Evolutionary conservation across 1,140 invertebrate genomes (phyloP).

Genomic region (Sycobia sp.): DNA sequence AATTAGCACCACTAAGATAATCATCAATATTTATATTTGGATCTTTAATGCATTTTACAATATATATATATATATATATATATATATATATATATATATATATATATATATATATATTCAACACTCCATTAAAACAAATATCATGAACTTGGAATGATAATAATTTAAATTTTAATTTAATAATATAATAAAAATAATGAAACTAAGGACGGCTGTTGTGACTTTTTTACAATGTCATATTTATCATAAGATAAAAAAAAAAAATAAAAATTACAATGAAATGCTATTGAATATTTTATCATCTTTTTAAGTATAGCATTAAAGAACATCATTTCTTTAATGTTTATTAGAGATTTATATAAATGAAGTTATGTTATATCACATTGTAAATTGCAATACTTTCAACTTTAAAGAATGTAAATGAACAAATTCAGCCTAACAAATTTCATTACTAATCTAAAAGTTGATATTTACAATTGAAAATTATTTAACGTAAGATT

Average conservation of each 20-base stretch:
- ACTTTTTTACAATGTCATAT: conserved; percentile 15
- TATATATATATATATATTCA: conserved; percentile 3
- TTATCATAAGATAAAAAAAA: conserved; percentile 6
- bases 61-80: too few species aligned
- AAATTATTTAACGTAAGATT: conserved; percentile 14
- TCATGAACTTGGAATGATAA: conserved; percentile 19
- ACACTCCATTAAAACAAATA: not conserved
- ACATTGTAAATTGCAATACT: conserved; percentile 8
- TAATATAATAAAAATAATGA: not conserved
- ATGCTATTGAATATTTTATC: too few species aligned
- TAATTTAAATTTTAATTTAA: conserved; percentile 2
- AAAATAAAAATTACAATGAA: too few species aligned
- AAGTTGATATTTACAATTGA: conserved; percentile 4
- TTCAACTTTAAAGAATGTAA: not conserved
- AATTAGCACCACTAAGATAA: conserved; percentile 13
- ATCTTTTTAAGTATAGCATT: too few species aligned
- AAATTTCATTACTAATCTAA: too few species aligned
- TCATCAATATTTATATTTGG: conserved; percentile 1
- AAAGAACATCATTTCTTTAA: conserved; percentile 11
- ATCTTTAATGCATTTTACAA: too few species aligned
- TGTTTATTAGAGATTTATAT: not conserved
- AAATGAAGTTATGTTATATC: conserved; percentile 10
- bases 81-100: too few species aligned
- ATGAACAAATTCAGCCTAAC: too few species aligned
- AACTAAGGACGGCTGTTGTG: conserved; percentile 11